These are phyloP conservation scores for Alviniconcha strummeri DNA, from an alignment of 2,888 invertebrate genomes.

Conservation along the genomic window DNA sequence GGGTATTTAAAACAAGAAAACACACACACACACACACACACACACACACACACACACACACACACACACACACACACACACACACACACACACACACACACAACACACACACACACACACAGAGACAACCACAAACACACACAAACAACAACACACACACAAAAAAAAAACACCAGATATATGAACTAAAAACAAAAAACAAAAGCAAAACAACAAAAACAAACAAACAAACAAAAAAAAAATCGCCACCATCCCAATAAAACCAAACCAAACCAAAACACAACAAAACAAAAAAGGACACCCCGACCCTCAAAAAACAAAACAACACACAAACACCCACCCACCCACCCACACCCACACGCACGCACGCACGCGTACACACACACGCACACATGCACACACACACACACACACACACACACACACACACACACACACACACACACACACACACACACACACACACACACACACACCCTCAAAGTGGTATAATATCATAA, in stretches of 20 bases:
- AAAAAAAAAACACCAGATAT: neutral
- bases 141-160: neutral
- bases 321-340: neutral
- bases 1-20: neutral
- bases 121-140: too few relatives aligned
- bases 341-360: neutral
- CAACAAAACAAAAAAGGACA: neutral
- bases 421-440: neutral
- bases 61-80: neutral
- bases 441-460: neutral
- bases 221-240: too few relatives aligned
- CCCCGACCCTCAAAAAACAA: too few relatives aligned
- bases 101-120: neutral
- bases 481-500: neutral
- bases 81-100: too few relatives aligned
- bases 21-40: neutral
- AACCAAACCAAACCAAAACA: neutral
- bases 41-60: constrained; percentile 7
- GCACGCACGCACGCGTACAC: neutral
- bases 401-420: neutral
- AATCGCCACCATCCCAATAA: too few relatives aligned
- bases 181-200: too few relatives aligned
- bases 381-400: neutral
- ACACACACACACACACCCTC: neutral
- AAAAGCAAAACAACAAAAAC: too few relatives aligned